A percentile compares a stretch with the other conserved stretches of the same genome.
Conservation (phyloP, 1,140 invertebrate species). For the Apis dorsata region DNA sequence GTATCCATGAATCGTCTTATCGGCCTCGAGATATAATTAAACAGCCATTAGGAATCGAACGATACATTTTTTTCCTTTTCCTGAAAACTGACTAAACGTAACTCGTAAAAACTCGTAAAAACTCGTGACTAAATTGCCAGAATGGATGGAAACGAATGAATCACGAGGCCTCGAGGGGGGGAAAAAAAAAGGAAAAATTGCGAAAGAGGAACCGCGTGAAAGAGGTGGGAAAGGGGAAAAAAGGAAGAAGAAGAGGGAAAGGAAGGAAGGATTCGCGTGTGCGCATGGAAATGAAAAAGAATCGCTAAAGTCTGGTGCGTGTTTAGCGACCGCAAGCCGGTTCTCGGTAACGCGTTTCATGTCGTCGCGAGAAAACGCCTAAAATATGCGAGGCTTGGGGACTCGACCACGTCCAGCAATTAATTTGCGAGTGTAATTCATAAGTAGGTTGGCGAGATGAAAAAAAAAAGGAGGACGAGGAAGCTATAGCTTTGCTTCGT, state of each 20-base stretch:
- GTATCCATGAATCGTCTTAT: not conserved
- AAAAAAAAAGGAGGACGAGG: not conserved
- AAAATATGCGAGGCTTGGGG: slow-evolving; percentile 47
- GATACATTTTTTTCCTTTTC: not conserved
- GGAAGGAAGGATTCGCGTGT: slow-evolving; percentile 8
- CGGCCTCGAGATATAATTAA: not conserved
- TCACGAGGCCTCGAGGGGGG: not conserved
- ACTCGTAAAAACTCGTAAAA: no score
- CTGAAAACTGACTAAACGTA: no score
- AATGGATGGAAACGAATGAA: not conserved
- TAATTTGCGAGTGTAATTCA: slow-evolving; percentile 71
- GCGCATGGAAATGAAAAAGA: slow-evolving; percentile 46
- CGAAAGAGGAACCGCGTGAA: not conserved
- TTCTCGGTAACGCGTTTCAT: slow-evolving; percentile 44
- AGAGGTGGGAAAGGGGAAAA: not conserved
- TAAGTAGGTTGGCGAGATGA: slow-evolving; percentile 53
- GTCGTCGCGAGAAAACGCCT: slow-evolving; percentile 28
- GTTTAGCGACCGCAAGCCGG: slow-evolving; percentile 42
- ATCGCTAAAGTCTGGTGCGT: slow-evolving; percentile 45
- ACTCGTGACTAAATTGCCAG: not conserved
- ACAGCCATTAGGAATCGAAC: not conserved
- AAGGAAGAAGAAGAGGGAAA: not conserved
- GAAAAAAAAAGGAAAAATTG: not conserved
- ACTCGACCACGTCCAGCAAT: slow-evolving; percentile 33
- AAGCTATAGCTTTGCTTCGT: slow-evolving; percentile 35